Evolutionary conservation across 2,888 invertebrate genomes (phyloP).

Genomic region (Leptinotarsa peninsularis): DNA sequence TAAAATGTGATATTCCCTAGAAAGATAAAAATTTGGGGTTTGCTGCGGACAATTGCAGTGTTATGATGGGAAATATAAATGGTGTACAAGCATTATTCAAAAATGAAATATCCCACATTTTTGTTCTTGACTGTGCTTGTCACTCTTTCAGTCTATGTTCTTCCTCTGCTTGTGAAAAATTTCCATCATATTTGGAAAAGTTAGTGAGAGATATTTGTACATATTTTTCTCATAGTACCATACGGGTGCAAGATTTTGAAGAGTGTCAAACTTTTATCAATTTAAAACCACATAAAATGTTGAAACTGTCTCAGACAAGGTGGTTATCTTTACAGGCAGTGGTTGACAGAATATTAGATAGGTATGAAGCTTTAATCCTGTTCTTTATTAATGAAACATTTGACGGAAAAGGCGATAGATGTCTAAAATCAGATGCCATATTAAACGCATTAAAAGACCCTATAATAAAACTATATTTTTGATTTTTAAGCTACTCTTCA

Average conservation of each 20-base stretch:
- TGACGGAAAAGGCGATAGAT: not conserved
- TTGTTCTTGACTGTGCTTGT: not conserved
- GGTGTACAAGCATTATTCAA: not conserved
- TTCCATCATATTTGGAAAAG: not conserved
- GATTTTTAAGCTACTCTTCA: slow-evolving; percentile 11
- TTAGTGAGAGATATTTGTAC: slow-evolving; percentile 10
- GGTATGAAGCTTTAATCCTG: slow-evolving; percentile 25
- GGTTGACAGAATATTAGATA: slow-evolving; percentile 27
- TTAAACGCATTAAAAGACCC: not conserved
- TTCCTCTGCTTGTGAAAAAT: not conserved
- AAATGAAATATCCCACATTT: not conserved
- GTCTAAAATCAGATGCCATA: slow-evolving; percentile 5
- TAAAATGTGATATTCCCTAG: not conserved
- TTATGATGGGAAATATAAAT: slow-evolving; percentile 3
- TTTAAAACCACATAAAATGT: slow-evolving; percentile 31
- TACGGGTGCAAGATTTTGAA: not conserved
- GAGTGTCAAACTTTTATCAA: slow-evolving; percentile 29
- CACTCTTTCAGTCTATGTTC: slow-evolving; percentile 10
- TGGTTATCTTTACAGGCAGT: slow-evolving; percentile 32
- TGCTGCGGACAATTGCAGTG: not conserved
- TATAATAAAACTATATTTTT: slow-evolving; percentile 6
- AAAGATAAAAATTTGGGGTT: not conserved
- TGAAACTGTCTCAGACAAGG: slow-evolving; percentile 27
- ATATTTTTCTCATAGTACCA: not conserved
- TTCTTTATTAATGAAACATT: slow-evolving; percentile 30